Conservation (phyloP, 2,888 invertebrate species). For the Acrobeloides nanus region DNA sequence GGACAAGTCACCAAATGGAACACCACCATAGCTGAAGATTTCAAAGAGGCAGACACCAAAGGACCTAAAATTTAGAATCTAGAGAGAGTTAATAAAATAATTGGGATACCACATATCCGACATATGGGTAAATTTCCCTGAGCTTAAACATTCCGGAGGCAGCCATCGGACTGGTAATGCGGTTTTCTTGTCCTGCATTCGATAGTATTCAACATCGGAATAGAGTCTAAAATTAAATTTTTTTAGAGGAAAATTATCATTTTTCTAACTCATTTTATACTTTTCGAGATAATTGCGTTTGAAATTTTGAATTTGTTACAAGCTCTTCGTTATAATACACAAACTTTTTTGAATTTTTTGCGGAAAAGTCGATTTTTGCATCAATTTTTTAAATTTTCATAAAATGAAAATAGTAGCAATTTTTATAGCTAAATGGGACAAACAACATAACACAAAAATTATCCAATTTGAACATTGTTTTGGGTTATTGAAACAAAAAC, state of each 20-base stretch:
- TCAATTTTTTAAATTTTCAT: no score
- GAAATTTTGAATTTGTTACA: no score
- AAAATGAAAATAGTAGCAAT: no score
- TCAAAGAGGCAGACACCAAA: constrained; percentile 98
- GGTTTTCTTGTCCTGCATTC: constrained; percentile 31
- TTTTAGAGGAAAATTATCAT: no score
- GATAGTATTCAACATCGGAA: constrained; percentile 42
- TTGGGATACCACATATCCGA: constrained; percentile 81
- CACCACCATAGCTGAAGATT: constrained; percentile 88
- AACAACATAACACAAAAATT: no score
- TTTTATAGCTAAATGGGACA: no score
- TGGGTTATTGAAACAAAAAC: no score
- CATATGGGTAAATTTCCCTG: constrained; percentile 93
- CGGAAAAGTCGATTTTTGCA: no score
- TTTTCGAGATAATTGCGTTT: no score
- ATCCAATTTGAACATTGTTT: no score
- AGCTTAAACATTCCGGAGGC: constrained; percentile 93
- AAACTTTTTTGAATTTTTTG: no score
- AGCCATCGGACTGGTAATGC: constrained; percentile 67
- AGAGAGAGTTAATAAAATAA: background rate
- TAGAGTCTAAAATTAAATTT: constrained; percentile 25
- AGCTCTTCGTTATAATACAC: no score
- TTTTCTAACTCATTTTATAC: constrained; percentile 5
- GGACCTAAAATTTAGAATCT: constrained; percentile 55
- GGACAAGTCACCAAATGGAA: constrained; percentile 86